Evolutionary conservation across 2,888 invertebrate species (phyloP).

Genomic region (Noctua pronuba): DNA sequence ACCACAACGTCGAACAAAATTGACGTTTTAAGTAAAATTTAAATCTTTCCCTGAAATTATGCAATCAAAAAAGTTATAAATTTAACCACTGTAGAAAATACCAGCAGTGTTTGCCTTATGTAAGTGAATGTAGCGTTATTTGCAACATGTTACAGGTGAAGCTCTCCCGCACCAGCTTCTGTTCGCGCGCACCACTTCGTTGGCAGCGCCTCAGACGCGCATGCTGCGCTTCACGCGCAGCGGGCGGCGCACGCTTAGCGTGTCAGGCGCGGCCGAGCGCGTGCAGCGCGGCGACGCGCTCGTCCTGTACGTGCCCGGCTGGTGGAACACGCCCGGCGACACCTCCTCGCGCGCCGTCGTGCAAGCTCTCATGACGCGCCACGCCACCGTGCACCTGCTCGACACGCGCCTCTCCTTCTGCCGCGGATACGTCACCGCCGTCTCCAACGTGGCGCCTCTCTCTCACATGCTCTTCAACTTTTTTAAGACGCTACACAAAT

Average conservation of each 20-base stretch:
- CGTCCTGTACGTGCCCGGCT: constrained; percentile 84
- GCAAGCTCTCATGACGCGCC: constrained; percentile 75
- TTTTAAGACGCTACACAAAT: constrained; percentile 72
- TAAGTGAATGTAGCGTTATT: background rate
- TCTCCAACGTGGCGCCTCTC: constrained; percentile 78
- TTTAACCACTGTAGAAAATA: background rate
- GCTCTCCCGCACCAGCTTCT: constrained; percentile 80
- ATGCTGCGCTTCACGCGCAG: constrained; percentile 74
- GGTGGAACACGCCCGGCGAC: constrained; percentile 85
- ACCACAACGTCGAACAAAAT: background rate
- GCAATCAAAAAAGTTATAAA: background rate
- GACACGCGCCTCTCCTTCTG: constrained; percentile 81
- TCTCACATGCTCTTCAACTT: constrained; percentile 77
- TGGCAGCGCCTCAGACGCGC: constrained; percentile 72
- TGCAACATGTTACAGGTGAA: constrained; percentile 77
- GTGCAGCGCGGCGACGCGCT: constrained; percentile 61
- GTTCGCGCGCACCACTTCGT: constrained; percentile 71
- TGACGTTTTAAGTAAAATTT: background rate
- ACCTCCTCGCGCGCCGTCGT: constrained; percentile 80
- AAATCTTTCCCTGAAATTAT: background rate
- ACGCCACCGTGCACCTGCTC: constrained; percentile 76
- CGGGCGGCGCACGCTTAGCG: constrained; percentile 69
- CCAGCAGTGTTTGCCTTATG: background rate
- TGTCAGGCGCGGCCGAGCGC: constrained; percentile 69
- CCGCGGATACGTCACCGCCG: constrained; percentile 82